Evolutionary conservation across 2,113 vertebrate genomes (phyloP).

Genomic region (Cephalophus harveyi): DNA sequence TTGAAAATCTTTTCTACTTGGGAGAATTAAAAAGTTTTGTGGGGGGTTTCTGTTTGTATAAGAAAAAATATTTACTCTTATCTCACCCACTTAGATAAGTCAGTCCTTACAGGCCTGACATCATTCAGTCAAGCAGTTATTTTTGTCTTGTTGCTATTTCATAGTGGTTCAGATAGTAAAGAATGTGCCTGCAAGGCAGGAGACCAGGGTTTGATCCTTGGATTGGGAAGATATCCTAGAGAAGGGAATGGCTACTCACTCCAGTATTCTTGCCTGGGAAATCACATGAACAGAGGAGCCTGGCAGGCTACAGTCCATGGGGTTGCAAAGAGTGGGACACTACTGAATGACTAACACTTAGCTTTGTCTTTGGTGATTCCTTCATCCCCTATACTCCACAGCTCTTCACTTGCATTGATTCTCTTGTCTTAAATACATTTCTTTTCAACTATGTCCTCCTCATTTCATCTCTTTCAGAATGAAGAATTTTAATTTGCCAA

Average conservation of each 20-base stretch:
- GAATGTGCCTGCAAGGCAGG: not conserved
- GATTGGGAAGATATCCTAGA: not conserved
- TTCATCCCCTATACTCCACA: not conserved
- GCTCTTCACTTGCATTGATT: not conserved
- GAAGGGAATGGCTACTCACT: not conserved
- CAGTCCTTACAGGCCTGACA: not conserved
- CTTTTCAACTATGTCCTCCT: not conserved
- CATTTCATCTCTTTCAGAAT: not conserved
- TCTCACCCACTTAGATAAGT: not conserved
- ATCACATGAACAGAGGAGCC: not conserved
- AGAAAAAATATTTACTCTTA: not conserved
- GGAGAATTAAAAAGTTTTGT: not conserved
- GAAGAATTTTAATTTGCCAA: constrained; percentile 14
- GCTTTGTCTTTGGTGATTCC: not conserved
- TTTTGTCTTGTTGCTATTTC: not conserved
- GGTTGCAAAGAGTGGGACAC: not conserved
- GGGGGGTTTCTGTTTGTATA: not conserved
- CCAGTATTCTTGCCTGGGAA: not conserved
- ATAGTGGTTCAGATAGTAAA: not conserved
- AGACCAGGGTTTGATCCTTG: not conserved
- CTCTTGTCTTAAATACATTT: not conserved
- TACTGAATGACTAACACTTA: not conserved
- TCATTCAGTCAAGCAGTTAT: not conserved
- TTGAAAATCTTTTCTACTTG: not conserved
- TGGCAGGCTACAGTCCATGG: not conserved